Evolutionary conservation across 1,140 invertebrate species (phyloP).

Genomic region (Magallana ariakensis): DNA sequence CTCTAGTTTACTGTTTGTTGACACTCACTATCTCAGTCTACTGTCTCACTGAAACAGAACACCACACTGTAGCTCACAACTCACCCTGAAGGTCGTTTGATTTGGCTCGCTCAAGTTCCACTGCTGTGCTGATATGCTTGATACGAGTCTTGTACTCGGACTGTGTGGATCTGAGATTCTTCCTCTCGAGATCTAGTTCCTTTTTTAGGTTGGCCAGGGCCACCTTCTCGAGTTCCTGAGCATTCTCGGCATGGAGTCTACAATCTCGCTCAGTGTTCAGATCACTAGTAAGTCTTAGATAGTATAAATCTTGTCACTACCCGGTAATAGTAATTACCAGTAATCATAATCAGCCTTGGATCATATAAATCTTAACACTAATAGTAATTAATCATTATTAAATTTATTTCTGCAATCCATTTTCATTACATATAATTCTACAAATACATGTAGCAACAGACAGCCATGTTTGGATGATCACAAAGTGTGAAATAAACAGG

Average conservation of each 20-base stretch:
- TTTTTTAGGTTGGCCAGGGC: conserved; percentile 63
- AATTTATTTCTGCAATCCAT: too few relatives aligned
- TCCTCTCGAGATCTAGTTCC: conserved; percentile 62
- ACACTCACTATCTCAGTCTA: too few relatives aligned
- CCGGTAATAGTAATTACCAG: not conserved
- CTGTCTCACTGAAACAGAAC: too few relatives aligned
- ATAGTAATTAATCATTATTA: not conserved
- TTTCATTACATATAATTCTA: not conserved
- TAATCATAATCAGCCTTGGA: too few relatives aligned
- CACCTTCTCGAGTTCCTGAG: conserved; percentile 60
- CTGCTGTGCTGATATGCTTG: conserved; percentile 56
- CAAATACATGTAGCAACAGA: too few relatives aligned
- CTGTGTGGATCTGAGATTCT: conserved; percentile 61
- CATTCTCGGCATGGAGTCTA: conserved; percentile 56
- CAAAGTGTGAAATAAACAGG: too few relatives aligned
- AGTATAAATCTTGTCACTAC: conserved; percentile 60
- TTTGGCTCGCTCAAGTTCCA: conserved; percentile 61
- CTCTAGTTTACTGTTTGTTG: too few relatives aligned
- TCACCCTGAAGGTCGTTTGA: conserved; percentile 59
- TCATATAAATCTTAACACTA: conserved; percentile 58
- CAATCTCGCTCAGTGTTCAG: conserved; percentile 61
- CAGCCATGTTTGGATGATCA: too few relatives aligned
- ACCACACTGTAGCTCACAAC: not conserved
- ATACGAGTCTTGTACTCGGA: conserved; percentile 59
- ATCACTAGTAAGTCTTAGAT: conserved; percentile 49